phyloP scores from a whole-genome alignment of 1,140 invertebrate genomes.

The Acyrthosiphon pisum region DNA sequence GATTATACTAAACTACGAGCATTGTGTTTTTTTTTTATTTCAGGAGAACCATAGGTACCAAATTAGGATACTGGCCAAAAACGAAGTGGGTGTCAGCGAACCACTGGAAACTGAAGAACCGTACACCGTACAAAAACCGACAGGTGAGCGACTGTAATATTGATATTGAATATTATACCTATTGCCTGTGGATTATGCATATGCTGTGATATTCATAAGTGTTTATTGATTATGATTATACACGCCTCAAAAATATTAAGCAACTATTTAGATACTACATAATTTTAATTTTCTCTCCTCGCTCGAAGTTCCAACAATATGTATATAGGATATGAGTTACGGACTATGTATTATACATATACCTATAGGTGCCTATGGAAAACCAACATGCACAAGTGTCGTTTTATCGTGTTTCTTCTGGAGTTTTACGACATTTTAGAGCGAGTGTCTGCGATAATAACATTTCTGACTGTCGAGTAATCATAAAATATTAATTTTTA shows the following conservation, averaged over 20 bases:
- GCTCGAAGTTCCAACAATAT: background rate
- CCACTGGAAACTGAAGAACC: slow-evolving; percentile 92
- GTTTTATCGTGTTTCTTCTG: no score
- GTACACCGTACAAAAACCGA: slow-evolving; percentile 81
- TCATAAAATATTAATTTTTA: background rate
- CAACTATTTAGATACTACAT: background rate
- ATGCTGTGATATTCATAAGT: no score
- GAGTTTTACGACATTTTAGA: background rate
- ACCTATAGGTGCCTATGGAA: no score
- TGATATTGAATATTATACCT: background rate
- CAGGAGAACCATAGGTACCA: slow-evolving; percentile 87
- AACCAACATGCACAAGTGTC: no score
- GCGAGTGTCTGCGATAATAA: background rate
- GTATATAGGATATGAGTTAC: background rate
- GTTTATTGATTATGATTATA: no score
- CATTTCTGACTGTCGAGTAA: background rate
- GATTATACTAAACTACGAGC: background rate
- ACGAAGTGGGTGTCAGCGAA: slow-evolving; percentile 94
- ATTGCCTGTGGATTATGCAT: no score
- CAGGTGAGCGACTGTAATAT: slow-evolving; percentile 69
- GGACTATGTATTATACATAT: no score
- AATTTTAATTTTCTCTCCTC: background rate
- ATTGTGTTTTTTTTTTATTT: slow-evolving; percentile 54
- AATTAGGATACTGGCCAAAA: slow-evolving; percentile 89
- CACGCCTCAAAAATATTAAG: background rate